These are phyloP conservation scores for Nymphalis c-album DNA, from an alignment of 2,888 invertebrate genomes.

Conservation along the genomic window DNA sequence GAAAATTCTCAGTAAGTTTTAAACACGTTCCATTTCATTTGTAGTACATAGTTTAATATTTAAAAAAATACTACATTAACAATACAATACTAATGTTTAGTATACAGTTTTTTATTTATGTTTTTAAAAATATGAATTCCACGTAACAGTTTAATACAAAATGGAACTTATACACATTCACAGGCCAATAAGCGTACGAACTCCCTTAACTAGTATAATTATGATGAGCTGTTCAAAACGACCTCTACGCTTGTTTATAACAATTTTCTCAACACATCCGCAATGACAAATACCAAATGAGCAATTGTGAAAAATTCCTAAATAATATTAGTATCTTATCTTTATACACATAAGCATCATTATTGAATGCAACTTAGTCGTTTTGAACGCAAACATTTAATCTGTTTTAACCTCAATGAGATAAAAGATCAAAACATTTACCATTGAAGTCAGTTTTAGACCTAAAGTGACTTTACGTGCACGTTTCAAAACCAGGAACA, in stretches of 20 bases:
- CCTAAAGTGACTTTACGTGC: conserved; percentile 44
- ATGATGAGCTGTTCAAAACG: conserved; percentile 37
- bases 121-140: too few species aligned
- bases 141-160: not conserved
- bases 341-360: conserved; percentile 41
- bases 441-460: conserved; percentile 50
- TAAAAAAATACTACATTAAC: not conserved
- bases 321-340: conserved; percentile 11
- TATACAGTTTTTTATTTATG: too few species aligned
- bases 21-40: too few species aligned
- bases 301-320: conserved; percentile 24
- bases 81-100: not conserved
- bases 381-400: conserved; percentile 43
- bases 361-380: conserved; percentile 36
- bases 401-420: conserved; percentile 48
- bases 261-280: conserved; percentile 50
- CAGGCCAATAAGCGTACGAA: conserved; percentile 13
- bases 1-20: conserved; percentile 3
- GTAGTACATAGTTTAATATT: too few species aligned
- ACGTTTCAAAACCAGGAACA: conserved; percentile 41
- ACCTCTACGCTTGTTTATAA: conserved; percentile 56
- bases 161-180: not conserved
- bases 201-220: conserved; percentile 28
- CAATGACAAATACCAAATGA: conserved; percentile 35
- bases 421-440: conserved; percentile 57